These are phyloP conservation scores for Saxidomus purpurata DNA, from an alignment of 1,140 invertebrate genomes.

Conservation along the genomic window DNA sequence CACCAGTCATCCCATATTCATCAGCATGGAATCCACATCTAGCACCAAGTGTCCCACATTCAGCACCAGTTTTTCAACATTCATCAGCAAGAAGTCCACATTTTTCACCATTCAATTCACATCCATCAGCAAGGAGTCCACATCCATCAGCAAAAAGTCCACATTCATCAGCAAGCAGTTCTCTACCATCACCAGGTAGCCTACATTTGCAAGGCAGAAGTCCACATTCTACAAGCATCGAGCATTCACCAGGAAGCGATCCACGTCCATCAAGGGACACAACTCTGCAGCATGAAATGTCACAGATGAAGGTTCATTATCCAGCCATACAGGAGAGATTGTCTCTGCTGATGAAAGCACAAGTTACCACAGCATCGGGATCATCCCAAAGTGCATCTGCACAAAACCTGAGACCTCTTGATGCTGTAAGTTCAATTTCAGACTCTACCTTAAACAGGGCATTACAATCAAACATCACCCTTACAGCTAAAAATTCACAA, in stretches of 20 bases:
- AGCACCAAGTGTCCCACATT: not conserved
- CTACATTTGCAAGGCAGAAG: not conserved
- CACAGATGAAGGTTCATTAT: slow-evolving; percentile 33
- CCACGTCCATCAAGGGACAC: not conserved
- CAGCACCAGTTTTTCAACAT: not conserved
- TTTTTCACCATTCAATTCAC: not conserved
- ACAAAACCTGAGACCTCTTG: not conserved
- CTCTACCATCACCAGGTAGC: not conserved
- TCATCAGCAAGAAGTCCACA: not conserved
- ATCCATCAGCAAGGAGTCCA: not conserved
- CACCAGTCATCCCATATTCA: not conserved
- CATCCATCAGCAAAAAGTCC: not conserved
- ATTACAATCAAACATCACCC: not conserved
- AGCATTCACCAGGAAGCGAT: not conserved
- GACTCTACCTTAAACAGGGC: not conserved
- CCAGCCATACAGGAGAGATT: slow-evolving; percentile 41
- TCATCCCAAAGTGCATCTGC: not conserved
- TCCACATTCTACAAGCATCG: not conserved
- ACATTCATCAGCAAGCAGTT: not conserved
- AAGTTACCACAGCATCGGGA: not conserved
- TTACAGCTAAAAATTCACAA: not conserved
- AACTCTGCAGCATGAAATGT: not conserved
- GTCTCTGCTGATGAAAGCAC: slow-evolving; percentile 59
- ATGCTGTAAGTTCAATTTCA: not conserved
- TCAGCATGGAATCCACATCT: not conserved